Percentiles rank a stretch among this genome's conserved stretches.
Evolutionary conservation across 2,113 vertebrate species (phyloP).

Genomic region (Columba janthina): DNA sequence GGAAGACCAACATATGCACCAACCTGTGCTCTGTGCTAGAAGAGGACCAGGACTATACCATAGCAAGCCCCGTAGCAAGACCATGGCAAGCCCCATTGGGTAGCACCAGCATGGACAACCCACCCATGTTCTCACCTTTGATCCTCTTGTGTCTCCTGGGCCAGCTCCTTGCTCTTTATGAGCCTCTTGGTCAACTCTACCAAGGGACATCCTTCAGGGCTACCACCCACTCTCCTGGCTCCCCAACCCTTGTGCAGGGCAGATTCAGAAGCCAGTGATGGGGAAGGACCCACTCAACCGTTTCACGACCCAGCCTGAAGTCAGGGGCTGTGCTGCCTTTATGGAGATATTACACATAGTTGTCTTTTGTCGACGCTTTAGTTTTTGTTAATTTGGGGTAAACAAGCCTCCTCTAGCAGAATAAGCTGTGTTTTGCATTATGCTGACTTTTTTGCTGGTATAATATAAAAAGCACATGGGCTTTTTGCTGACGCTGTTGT

Average conservation of each 20-base stretch:
- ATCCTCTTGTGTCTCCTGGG: neutral
- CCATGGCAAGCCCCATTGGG: neutral
- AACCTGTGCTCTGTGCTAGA: neutral
- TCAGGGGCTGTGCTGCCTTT: neutral
- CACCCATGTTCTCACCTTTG: neutral
- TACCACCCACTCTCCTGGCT: neutral
- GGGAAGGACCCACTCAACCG: neutral
- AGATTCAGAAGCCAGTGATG: neutral
- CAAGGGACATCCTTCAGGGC: neutral
- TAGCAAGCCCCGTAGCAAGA: neutral
- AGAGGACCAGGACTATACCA: neutral
- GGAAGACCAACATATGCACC: rapidly evolving
- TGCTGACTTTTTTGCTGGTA: constrained; percentile 12
- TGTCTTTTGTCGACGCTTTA: neutral
- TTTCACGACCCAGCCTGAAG: neutral
- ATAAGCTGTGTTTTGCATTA: neutral
- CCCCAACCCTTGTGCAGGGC: neutral
- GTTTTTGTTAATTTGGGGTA: neutral
- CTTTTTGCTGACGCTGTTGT: constrained; percentile 19
- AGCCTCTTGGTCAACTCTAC: neutral
- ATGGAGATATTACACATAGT: neutral
- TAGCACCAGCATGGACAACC: neutral
- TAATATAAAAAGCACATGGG: constrained; percentile 19
- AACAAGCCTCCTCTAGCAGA: constrained; percentile 17
- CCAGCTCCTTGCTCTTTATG: neutral